phyloP scores from a whole-genome alignment of 2,113 vertebrate genomes.

The Lathamus discolor region DNA sequence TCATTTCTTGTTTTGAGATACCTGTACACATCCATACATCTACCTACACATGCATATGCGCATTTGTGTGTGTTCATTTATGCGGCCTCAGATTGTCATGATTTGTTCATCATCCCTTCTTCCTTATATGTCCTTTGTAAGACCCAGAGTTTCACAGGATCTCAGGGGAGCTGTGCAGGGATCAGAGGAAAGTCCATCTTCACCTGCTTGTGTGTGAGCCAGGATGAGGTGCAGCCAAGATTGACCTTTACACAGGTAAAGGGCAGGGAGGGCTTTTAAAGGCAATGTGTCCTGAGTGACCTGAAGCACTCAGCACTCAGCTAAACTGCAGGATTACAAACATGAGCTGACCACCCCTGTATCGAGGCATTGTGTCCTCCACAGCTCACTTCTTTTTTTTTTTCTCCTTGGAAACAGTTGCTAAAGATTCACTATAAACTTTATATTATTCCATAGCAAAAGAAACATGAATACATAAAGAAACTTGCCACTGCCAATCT shows the following conservation, averaged over 20 bases:
- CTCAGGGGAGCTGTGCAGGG: background rate
- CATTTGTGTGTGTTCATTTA: background rate
- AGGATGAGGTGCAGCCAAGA: background rate
- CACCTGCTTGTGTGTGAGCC: rapidly evolving
- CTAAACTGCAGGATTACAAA: background rate
- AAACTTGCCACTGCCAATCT: background rate
- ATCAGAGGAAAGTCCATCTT: background rate
- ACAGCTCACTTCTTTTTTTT: background rate
- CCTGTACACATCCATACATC: background rate
- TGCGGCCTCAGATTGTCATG: background rate
- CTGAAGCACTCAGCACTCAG: background rate
- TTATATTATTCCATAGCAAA: background rate
- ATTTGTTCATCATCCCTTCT: background rate
- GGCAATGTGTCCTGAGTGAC: background rate
- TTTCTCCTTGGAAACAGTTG: background rate
- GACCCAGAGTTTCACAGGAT: background rate
- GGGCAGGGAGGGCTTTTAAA: background rate
- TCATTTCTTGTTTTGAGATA: background rate
- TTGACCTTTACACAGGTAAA: background rate
- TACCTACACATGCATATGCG: rapidly evolving
- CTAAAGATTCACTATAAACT: background rate
- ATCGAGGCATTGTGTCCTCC: background rate
- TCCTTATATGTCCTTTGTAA: background rate
- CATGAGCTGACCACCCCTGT: background rate
- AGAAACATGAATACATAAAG: background rate